phyloP scores from a whole-genome alignment of 1,140 invertebrate genomes.

The Drosophila lowei region DNA sequence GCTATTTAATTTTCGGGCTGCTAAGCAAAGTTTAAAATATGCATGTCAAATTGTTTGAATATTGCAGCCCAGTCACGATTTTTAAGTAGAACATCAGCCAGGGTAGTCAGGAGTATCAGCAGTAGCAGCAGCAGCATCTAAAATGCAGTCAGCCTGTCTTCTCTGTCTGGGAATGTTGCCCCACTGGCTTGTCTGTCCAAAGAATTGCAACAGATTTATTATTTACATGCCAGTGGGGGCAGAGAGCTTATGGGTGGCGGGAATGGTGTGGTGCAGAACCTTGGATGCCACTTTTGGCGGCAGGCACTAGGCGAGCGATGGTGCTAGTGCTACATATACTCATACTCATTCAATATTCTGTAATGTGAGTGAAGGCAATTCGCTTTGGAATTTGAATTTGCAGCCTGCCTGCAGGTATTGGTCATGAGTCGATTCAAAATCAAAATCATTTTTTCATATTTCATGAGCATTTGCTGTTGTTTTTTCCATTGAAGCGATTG shows the following conservation, averaged over 20 bases:
- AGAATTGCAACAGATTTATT: slow-evolving; percentile 57
- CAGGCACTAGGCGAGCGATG: background rate
- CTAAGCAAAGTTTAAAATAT: slow-evolving; percentile 63
- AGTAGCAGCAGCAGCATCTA: slow-evolving; percentile 40
- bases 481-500: no score
- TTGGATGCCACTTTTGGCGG: slow-evolving; percentile 41
- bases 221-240: slow-evolving; percentile 38
- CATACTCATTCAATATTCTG: slow-evolving; percentile 8
- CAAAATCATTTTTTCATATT: slow-evolving; percentile 7
- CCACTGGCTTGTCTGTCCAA: slow-evolving; percentile 33
- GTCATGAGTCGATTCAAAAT: background rate
- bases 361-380: slow-evolving; percentile 15
- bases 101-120: slow-evolving; percentile 10
- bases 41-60: slow-evolving; percentile 62
- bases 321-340: background rate
- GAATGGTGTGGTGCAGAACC: slow-evolving; percentile 8
- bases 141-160: slow-evolving; percentile 46
- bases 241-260: background rate
- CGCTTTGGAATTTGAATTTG: background rate
- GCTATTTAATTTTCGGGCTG: slow-evolving; percentile 58
- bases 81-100: slow-evolving; percentile 59
- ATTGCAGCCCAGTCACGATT: slow-evolving; percentile 69
- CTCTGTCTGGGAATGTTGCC: slow-evolving; percentile 46
- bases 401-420: slow-evolving; percentile 13
- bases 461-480: background rate